Evolutionary conservation across 35 echinoderm and acorn worm species (phyloP), one percentile per base, ranked within the genome.

Genomic region (Chiridota heheva): DNA sequence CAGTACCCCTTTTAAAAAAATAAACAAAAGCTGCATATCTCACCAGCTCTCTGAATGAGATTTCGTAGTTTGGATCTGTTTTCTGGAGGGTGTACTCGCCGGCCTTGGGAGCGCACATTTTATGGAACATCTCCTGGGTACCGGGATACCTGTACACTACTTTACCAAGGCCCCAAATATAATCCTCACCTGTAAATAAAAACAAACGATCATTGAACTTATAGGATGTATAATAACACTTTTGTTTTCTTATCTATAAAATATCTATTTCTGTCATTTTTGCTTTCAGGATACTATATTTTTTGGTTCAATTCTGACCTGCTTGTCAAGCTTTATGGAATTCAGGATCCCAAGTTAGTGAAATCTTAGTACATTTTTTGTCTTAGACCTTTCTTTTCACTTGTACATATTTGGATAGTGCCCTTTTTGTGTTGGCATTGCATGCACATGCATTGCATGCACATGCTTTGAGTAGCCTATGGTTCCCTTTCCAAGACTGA

Each of bases 111-210:
- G 48, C 77, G 30, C 91, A 89, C 44, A 66, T 70, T 45, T 69
- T 67, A 56, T 88, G 84, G 58, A 78, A 94, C 20, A 94, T 45
- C 25, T 78, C 42, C 30, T 74, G 58, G 34, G 76, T 84, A 25
- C 70, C 63, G 32, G 41, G 15, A 31, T 73, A 85, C 61, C 82
- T 75, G 32, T 62, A 44, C 0, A 76, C 92, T 16, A 89, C 84
- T 62, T 67, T 81, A 15, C 92, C 87, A 78, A 58, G 73, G n/a
- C 92, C 92, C 92, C 92, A 96, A 42, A 96, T 69, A 69, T 90
- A 96, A 63, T 96, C 92, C 59, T 96, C 60, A 90, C 92, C 92
- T 96, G 69, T 0, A 48, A 82, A 55, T 26, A 69, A 71, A 45
- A 67, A n/a, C 20, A 57, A 73, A n/a, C 46, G 58, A 33, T 16